A percentile compares a stretch with the other conserved stretches of the same genome.
Conservation (phyloP, 2,888 invertebrate species). For the Ferrisia virgata region DNA sequence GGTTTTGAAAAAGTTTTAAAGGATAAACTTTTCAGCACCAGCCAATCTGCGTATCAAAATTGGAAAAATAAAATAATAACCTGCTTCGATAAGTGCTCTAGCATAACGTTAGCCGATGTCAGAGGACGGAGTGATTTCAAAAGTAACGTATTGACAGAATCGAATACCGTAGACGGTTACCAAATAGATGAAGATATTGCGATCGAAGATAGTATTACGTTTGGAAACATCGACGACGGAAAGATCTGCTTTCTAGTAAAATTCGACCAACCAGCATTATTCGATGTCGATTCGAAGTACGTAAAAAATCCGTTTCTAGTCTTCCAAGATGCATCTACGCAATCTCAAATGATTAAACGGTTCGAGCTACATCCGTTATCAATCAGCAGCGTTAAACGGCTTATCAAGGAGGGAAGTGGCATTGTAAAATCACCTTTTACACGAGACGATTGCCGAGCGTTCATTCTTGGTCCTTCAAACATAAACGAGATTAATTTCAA, state of each 20-base stretch:
- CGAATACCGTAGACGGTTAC: neutral
- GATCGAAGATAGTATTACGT: neutral
- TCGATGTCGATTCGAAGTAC: neutral
- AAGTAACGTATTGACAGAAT: neutral
- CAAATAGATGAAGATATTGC: neutral
- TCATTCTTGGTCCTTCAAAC: neutral
- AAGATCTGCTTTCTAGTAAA: neutral
- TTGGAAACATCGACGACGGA: neutral
- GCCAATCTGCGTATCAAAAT: neutral
- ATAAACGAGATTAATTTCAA: neutral
- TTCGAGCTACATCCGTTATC: neutral
- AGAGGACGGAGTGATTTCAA: neutral
- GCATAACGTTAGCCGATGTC: neutral
- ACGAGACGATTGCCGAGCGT: neutral
- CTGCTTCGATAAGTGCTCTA: neutral
- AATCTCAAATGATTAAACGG: neutral
- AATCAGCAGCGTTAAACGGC: neutral
- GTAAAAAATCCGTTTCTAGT: neutral
- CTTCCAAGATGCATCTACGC: neutral
- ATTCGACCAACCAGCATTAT: neutral
- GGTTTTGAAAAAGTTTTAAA: neutral
- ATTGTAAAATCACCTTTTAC: neutral
- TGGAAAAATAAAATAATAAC: neutral
- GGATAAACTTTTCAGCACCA: neutral
- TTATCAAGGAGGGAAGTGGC: neutral